phyloP scores from a whole-genome alignment of 2,888 invertebrate species.

The Epirrita christyi region DNA sequence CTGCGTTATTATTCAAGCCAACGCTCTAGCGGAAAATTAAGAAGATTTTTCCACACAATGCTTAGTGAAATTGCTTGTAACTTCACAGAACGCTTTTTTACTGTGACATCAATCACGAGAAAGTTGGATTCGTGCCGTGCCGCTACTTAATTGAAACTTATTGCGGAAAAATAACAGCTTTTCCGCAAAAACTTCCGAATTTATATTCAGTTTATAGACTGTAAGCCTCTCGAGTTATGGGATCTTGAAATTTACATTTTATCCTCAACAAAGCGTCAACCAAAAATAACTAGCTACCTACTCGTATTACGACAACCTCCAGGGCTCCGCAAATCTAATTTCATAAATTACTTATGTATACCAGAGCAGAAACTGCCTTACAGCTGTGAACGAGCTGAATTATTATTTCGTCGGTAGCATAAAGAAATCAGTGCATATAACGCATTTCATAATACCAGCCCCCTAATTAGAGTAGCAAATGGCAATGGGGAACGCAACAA shows the following conservation, averaged over 20 bases:
- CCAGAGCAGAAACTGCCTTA: slow-evolving; percentile 37
- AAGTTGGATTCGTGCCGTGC: slow-evolving; percentile 45
- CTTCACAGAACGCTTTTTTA: slow-evolving; percentile 46
- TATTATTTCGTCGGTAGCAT: slow-evolving; percentile 44
- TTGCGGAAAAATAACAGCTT: slow-evolving; percentile 43
- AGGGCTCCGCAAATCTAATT: slow-evolving; percentile 48
- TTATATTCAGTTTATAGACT: slow-evolving; percentile 38
- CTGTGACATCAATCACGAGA: slow-evolving; percentile 54
- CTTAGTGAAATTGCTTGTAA: slow-evolving; percentile 61
- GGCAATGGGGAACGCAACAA: no score
- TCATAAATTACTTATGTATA: slow-evolving; percentile 51
- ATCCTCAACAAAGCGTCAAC: slow-evolving; percentile 9
- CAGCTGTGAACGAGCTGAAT: slow-evolving; percentile 46
- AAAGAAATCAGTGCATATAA: slow-evolving; percentile 51
- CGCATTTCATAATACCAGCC: slow-evolving; percentile 50
- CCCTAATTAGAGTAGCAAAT: no score
- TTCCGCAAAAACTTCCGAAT: slow-evolving; percentile 34
- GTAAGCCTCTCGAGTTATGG: slow-evolving; percentile 15
- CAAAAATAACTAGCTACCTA: slow-evolving; percentile 29
- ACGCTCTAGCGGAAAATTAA: slow-evolving; percentile 73
- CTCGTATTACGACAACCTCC: slow-evolving; percentile 39
- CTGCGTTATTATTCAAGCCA: slow-evolving; percentile 65
- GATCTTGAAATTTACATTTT: slow-evolving; percentile 25
- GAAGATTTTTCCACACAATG: slow-evolving; percentile 66
- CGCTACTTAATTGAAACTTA: slow-evolving; percentile 55